A percentile compares a stretch with the other conserved stretches of the same genome.
phyloP scores from a whole-genome alignment of 2,113 vertebrate species.

The Ciconia stormi region DNA sequence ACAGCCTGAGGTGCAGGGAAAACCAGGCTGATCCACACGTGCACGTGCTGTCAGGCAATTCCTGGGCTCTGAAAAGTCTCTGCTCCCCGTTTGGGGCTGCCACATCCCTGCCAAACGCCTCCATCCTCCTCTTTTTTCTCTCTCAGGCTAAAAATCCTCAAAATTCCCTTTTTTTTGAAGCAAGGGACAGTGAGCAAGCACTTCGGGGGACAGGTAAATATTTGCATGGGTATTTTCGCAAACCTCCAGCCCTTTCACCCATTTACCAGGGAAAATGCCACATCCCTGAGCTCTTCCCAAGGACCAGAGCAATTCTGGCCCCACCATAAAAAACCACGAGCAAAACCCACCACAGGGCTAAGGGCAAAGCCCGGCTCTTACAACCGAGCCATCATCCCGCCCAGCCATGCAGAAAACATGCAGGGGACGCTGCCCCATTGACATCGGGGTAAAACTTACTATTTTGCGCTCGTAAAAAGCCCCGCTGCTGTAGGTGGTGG shows the following conservation, averaged over 20 bases:
- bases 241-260: not conserved
- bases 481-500: constrained; percentile 88
- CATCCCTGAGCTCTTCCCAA: not conserved
- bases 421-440: accelerated
- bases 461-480: constrained; percentile 86
- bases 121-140: not conserved
- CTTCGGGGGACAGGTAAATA: not conserved
- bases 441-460: constrained; percentile 59
- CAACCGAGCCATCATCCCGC: not conserved
- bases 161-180: not conserved
- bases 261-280: not conserved
- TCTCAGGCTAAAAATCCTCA: not conserved
- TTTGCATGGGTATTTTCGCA: not conserved
- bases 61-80: not conserved
- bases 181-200: not conserved
- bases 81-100: not conserved
- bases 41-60: not conserved
- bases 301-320: not conserved
- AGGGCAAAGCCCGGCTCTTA: not conserved
- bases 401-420: accelerated
- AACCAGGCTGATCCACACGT: not conserved
- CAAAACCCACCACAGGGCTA: not conserved
- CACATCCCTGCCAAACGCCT: not conserved
- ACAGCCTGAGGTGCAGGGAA: not conserved
- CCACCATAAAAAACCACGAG: not conserved